phyloP scores from a whole-genome alignment of 2,797 vertebrate species.

The Pangasius larnaudii region DNA sequence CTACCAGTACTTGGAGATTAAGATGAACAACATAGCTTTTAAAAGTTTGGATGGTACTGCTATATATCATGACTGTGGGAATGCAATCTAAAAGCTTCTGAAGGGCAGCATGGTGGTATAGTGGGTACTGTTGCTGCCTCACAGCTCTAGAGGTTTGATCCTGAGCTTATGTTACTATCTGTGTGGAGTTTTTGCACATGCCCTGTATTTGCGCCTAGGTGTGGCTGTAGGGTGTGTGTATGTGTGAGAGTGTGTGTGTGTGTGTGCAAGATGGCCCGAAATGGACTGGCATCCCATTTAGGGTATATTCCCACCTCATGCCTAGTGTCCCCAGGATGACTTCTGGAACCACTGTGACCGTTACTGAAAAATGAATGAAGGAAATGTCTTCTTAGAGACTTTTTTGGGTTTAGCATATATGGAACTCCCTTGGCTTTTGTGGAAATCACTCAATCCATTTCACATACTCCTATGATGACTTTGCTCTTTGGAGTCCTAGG shows the following conservation, averaged over 20 bases:
- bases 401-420: neutral
- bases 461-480: neutral
- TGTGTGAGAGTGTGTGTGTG: neutral
- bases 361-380: neutral
- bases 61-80: neutral
- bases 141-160: neutral
- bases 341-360: neutral
- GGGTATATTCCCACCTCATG: neutral
- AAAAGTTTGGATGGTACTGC: neutral
- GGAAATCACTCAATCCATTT: neutral
- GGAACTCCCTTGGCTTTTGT: neutral
- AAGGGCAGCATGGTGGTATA: neutral
- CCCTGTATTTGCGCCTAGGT: neutral
- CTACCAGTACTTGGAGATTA: neutral
- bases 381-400: neutral
- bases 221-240: neutral
- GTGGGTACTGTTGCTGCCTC: neutral
- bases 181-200: neutral
- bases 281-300: neutral
- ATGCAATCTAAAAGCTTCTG: neutral
- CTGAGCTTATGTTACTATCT: neutral
- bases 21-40: neutral
- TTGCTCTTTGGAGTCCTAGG: neutral
- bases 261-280: neutral
- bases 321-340: neutral